A percentile compares a stretch with the other conserved stretches of the same genome.
Conservation (phyloP, 2,113 vertebrate genomes). For the Ariopsis seemanni region DNA sequence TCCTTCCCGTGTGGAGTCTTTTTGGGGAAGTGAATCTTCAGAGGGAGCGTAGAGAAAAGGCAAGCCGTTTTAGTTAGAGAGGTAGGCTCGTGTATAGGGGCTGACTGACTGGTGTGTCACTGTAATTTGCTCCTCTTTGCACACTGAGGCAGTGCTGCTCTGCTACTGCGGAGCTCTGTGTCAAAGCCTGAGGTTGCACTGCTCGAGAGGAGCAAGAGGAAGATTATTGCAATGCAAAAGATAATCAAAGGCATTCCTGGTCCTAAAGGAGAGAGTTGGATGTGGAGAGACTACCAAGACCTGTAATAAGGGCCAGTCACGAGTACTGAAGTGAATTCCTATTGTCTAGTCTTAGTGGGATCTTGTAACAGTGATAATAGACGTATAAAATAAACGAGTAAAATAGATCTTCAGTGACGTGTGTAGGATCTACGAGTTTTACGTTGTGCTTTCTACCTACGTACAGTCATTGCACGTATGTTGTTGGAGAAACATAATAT, state of each 20-base stretch:
- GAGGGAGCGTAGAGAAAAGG: slow-evolving; percentile 15
- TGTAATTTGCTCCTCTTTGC: slow-evolving; percentile 63
- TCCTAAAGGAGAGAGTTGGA: slow-evolving; percentile 43
- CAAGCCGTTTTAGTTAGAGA: slow-evolving; percentile 9
- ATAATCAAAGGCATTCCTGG: slow-evolving; percentile 68
- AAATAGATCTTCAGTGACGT: not conserved
- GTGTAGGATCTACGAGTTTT: slow-evolving; percentile 14
- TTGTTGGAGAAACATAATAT: not conserved
- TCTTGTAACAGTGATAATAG: not conserved
- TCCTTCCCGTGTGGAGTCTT: slow-evolving; percentile 19
- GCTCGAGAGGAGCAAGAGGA: slow-evolving; percentile 43
- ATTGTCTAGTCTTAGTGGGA: not conserved
- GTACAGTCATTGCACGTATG: not conserved
- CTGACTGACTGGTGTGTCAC: slow-evolving; percentile 47
- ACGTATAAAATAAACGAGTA: not conserved
- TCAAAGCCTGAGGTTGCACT: slow-evolving; percentile 37
- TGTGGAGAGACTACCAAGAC: slow-evolving; percentile 23
- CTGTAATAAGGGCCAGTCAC: not conserved
- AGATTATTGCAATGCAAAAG: slow-evolving; percentile 68
- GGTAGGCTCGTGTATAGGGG: slow-evolving; percentile 28
- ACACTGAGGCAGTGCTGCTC: slow-evolving; percentile 61
- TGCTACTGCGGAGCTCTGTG: slow-evolving; percentile 35
- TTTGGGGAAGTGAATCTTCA: slow-evolving; percentile 26
- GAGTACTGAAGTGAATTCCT: not conserved
- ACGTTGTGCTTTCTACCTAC: not conserved